These are phyloP conservation scores for Rhinichthys osculus DNA, from an alignment of 2,797 vertebrate species.

Conservation along the genomic window DNA sequence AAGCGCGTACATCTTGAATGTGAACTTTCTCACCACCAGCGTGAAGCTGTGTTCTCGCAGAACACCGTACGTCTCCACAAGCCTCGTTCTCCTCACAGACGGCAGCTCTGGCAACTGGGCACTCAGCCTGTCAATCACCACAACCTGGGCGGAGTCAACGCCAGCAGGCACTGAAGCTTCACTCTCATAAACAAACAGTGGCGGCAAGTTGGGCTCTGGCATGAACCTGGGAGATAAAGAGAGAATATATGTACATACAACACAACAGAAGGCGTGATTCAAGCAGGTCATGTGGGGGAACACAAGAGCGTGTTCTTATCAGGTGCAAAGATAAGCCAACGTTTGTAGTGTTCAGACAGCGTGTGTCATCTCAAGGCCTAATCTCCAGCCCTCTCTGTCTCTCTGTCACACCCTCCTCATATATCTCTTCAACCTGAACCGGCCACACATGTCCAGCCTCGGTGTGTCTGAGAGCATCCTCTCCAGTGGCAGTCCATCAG, in stretches of 20 bases:
- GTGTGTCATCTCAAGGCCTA: slow-evolving; percentile 60
- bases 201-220: slow-evolving; percentile 98
- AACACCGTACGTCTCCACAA: slow-evolving; percentile 85
- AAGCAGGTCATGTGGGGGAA: background rate
- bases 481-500: background rate
- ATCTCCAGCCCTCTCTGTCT: slow-evolving; percentile 27
- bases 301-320: slow-evolving; percentile 8
- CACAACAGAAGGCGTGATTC: background rate
- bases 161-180: slow-evolving; percentile 79
- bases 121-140: slow-evolving; percentile 86
- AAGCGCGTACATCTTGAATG: background rate
- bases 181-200: slow-evolving; percentile 87
- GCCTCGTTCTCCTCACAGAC: slow-evolving; percentile 82
- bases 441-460: background rate
- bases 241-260: background rate
- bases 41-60: slow-evolving; percentile 91
- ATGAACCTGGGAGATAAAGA: slow-evolving; percentile 83
- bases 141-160: slow-evolving; percentile 78
- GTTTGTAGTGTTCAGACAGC: slow-evolving; percentile 26
- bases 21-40: slow-evolving; percentile 84
- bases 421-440: slow-evolving; percentile 2
- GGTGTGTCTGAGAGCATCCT: background rate
- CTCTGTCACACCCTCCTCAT: slow-evolving; percentile 29
- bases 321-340: slow-evolving; percentile 30
- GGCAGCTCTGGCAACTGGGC: slow-evolving; percentile 90